These are phyloP conservation scores for Campoletis raptor DNA, from an alignment of 2,888 invertebrate species.

Conservation along the genomic window DNA sequence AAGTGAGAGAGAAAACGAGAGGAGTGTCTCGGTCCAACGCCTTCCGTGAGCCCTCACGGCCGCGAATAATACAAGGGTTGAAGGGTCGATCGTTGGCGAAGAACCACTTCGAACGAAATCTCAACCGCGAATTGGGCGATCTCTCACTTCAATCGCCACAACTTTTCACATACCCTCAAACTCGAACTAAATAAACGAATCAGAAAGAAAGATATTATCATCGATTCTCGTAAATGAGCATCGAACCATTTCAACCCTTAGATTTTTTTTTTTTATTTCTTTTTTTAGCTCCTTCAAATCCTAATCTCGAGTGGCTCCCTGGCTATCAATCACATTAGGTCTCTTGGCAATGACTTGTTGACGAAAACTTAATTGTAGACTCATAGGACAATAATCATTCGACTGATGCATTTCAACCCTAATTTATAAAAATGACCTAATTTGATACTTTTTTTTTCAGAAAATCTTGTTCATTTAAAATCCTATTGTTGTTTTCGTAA, in stretches of 20 bases:
- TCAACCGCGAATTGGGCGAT: conserved; percentile 62
- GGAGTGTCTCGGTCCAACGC: conserved; percentile 62
- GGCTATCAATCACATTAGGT: background rate
- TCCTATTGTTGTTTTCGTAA: too few relatives aligned
- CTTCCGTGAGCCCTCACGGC: conserved; percentile 52
- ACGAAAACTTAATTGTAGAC: background rate
- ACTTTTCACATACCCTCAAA: conserved; percentile 19
- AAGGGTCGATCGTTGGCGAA: conserved; percentile 66
- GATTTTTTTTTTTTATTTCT: conserved; percentile 6
- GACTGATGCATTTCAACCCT: background rate
- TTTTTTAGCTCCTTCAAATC: background rate
- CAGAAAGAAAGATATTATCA: conserved; percentile 53
- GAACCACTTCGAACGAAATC: conserved; percentile 59
- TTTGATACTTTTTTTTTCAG: background rate
- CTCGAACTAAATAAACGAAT: conserved; percentile 56
- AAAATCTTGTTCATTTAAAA: background rate
- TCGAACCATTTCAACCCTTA: conserved; percentile 41
- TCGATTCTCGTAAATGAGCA: conserved; percentile 59
- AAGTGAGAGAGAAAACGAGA: conserved; percentile 18
- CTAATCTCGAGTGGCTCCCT: background rate
- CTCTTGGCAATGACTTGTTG: background rate
- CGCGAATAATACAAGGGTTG: conserved; percentile 64
- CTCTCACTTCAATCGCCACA: conserved; percentile 54
- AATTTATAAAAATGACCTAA: background rate
- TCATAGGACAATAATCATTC: background rate